Conservation (phyloP, 2,888 invertebrate species). For the Stenodema calcarata region DNA sequence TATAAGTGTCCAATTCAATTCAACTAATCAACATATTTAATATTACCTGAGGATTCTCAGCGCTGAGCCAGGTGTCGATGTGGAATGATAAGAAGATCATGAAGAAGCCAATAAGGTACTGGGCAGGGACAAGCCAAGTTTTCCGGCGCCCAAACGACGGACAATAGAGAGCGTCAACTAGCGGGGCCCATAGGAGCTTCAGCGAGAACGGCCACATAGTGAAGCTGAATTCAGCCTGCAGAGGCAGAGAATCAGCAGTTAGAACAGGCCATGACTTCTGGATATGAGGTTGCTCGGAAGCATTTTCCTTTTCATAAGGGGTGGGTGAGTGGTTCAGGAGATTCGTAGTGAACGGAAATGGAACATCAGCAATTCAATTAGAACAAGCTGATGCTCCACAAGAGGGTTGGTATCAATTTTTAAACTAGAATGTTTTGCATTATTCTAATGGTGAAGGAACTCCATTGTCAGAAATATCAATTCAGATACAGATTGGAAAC, state of each 20-base stretch:
- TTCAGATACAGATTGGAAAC: no score
- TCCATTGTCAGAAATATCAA: no score
- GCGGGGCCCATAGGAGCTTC: conserved; percentile 97
- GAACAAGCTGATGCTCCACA: no score
- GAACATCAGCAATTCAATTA: no score
- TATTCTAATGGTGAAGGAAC: no score
- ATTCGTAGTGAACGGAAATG: no score
- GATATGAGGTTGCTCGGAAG: no score
- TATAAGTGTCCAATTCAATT: not conserved
- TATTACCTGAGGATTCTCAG: conserved; percentile 50
- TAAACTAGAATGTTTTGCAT: no score
- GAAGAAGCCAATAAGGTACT: conserved; percentile 77
- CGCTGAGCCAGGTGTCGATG: conserved; percentile 75
- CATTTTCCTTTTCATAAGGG: no score
- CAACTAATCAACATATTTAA: not conserved
- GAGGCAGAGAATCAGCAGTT: conserved; percentile 57
- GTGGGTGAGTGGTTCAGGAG: no score
- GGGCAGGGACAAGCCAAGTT: conserved; percentile 93
- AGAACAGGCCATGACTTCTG: no score
- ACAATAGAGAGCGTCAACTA: conserved; percentile 92
- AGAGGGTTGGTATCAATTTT: no score
- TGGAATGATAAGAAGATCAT: conserved; percentile 85
- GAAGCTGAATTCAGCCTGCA: conserved; percentile 88
- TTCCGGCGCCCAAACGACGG: conserved; percentile 88
- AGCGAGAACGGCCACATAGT: conserved; percentile 91